These are phyloP conservation scores for Platycheirus albimanus DNA, from an alignment of 2,888 invertebrate species.

Conservation along the genomic window DNA sequence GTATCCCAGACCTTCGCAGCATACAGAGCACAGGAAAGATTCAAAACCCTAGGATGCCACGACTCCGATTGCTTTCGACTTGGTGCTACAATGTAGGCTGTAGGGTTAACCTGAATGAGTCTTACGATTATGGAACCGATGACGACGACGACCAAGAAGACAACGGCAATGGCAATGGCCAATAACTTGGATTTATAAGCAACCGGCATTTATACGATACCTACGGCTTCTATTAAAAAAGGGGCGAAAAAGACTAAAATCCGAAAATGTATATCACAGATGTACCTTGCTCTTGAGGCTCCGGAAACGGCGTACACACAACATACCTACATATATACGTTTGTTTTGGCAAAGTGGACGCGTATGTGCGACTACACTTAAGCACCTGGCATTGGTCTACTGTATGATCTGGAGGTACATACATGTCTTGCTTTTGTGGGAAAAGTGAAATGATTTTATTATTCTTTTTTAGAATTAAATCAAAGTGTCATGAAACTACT, in stretches of 20 bases:
- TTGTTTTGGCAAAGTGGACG: constrained; percentile 50
- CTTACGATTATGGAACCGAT: constrained; percentile 65
- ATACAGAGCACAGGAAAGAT: neutral
- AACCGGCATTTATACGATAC: constrained; percentile 35
- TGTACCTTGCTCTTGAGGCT: constrained; percentile 27
- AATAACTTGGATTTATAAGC: constrained; percentile 40
- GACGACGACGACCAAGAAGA: neutral
- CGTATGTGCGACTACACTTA: constrained; percentile 52
- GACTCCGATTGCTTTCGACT: constrained; percentile 68
- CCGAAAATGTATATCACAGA: constrained; percentile 54
- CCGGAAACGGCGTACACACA: constrained; percentile 29
- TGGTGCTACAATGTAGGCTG: constrained; percentile 58
- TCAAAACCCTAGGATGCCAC: constrained; percentile 48
- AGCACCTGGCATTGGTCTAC: constrained; percentile 61
- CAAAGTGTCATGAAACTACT: no score
- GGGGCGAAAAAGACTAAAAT: constrained; percentile 65
- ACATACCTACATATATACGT: no score
- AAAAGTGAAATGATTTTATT: no score
- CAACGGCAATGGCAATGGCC: neutral
- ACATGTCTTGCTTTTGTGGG: constrained; percentile 25
- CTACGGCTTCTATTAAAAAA: constrained; percentile 48
- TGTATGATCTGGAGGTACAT: constrained; percentile 27
- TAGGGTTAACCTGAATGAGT: constrained; percentile 49
- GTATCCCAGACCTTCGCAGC: constrained; percentile 1
- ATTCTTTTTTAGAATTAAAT: no score